Evolutionary conservation across 2,888 invertebrate species (phyloP), one percentile per base, ranked within the genome.

Genomic region (Mesorhabditis sp.): DNA sequence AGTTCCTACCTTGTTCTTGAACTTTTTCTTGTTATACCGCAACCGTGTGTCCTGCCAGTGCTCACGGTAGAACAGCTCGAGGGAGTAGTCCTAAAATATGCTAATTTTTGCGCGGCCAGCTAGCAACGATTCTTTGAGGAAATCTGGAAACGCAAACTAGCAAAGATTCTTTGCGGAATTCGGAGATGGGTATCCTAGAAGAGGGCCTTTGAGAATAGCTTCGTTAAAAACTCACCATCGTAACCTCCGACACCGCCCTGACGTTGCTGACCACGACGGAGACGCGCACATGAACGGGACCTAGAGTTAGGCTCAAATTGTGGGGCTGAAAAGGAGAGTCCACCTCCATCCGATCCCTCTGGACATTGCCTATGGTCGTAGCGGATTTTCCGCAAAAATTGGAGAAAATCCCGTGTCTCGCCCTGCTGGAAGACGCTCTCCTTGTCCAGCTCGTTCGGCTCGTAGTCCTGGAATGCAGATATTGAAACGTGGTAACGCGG

Each of bases 1-100:
- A 28, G 28, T 28, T 28, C 28, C 28, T 50, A 50, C 70, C 70
- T 83, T 83, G 67, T 83, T 83, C 66, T 77, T 78, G 74, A 83
- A 83, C 42, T 76, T 63, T 65, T 70, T 71, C 45, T 77, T 75
- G 63, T 82, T 75, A 64, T 79, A 85, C 50, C 74, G 74, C 41
- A 84, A 72, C 43, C 84, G 75, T 15, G 70, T 70, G 69, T 84
- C 84, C 50, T 70, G 69, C 84, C 84, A 84, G 45, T 80, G 73
- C 73, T 84, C 84, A 3, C 84, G 79, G 69, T 82, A 84, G 74
- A 83, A 83, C 64, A 84, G 64, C 70, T 84, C 84, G 13, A 84
- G 71, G 2, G 79, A 76, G 71, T 83, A 83, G 71, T 83, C 83
- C 82, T 82, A 45, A 43, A 74, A 68, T 28, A 15, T 61, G 6